Conservation (phyloP, 2,113 vertebrate species). For the Onychorhynchus coronatus region DNA sequence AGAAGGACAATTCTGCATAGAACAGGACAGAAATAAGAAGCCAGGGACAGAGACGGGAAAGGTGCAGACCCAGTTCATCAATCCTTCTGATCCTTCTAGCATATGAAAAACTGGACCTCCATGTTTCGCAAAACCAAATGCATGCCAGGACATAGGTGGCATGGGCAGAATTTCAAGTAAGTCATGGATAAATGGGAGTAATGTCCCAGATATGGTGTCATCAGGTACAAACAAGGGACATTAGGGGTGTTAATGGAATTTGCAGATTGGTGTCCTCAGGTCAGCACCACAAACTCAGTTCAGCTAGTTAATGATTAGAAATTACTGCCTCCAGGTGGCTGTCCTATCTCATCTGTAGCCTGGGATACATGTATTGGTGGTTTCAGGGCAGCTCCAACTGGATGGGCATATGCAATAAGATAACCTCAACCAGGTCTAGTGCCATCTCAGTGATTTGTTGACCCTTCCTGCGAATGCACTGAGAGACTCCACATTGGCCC, state of each 20-base stretch:
- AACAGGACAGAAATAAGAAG: neutral
- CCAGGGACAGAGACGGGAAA: neutral
- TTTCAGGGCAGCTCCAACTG: neutral
- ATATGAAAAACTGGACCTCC: neutral
- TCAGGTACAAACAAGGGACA: neutral
- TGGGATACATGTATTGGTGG: neutral
- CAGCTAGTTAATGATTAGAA: slow-evolving; percentile 59
- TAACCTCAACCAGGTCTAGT: neutral
- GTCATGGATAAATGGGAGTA: neutral
- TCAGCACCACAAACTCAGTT: neutral
- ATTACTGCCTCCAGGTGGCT: neutral
- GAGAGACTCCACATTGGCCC: neutral
- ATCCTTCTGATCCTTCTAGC: neutral
- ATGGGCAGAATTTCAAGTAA: neutral
- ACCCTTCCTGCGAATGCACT: neutral
- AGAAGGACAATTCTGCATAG: neutral
- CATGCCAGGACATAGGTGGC: neutral
- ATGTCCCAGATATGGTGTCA: neutral
- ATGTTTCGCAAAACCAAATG: neutral
- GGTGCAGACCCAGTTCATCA: neutral
- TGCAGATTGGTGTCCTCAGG: neutral
- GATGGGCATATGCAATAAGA: neutral
- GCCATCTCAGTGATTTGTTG: neutral
- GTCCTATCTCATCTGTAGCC: neutral
- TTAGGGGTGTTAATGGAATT: neutral